Evolutionary conservation across 2,797 vertebrate species (phyloP), one percentile per base, ranked within the genome.

Genomic region (Periophthalmus magnuspinnatus): DNA sequence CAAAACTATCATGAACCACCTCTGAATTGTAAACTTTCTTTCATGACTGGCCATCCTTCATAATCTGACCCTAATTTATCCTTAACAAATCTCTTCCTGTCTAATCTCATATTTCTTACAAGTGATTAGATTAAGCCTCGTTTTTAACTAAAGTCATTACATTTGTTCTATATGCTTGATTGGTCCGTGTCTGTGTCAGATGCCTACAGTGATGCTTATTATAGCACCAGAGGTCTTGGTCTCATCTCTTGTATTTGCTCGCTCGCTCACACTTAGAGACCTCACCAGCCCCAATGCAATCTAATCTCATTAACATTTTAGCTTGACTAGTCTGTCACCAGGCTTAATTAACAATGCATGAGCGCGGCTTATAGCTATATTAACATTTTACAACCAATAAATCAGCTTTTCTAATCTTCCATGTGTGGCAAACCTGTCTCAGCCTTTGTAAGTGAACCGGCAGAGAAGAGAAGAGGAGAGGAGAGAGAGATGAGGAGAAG

Each of bases 251-350:
- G 84, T 89, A 83, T 92, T 91, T 92, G 86, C 89, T 84, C 84
- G 56, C 75, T 72, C 58, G 81, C 86, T 88, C 85, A 78, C 76
- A 79, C 78, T 84, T 82, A 79, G 79, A 85, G 85, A 89, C 87
- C 87, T 86, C 85, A 82, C 21, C 80, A 62, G 77, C 82, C 82
- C 82, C 57, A 67, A 81, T 78, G 47, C 86, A 88, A 89, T 91
- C 86, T 93, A 85, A 91, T 88, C 91, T 93, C 91, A 93, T 94
- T 93, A 94, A 93, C 93, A 94, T 93, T 94, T 93, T 81, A 93
- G 93, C 90, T 22, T 92, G 92, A 91, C 84, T 81, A 89, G 87
- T 78, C 77, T 87, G 89, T 88, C 91, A 85, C 69, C 65, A 1
- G 86, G 82, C 86, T 84, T 87, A 92, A 93, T 93, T 89, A 93